Conservation (phyloP, 2,888 invertebrate species). For the Papilio demoleus region DNA sequence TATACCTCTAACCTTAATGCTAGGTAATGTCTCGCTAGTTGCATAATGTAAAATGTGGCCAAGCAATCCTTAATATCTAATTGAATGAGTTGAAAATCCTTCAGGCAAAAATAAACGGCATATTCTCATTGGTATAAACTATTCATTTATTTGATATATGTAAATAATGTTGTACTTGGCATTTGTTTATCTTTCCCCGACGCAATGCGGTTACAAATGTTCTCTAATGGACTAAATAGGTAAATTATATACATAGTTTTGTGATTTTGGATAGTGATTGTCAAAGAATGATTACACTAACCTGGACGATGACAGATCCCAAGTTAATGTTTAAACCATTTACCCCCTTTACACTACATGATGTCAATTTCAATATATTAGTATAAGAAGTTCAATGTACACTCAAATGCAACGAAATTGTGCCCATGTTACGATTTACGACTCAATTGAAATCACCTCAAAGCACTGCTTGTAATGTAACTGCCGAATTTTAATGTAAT, state of each 20-base stretch:
- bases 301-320: constrained; percentile 15
- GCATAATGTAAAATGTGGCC: too few relatives aligned
- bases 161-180: too few relatives aligned
- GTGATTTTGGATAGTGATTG: constrained; percentile 63
- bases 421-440: background rate
- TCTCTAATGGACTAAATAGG: constrained; percentile 42
- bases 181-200: too few relatives aligned
- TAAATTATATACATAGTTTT: constrained; percentile 50
- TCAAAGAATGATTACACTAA: constrained; percentile 35
- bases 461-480: background rate
- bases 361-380: background rate
- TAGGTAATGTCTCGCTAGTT: too few relatives aligned
- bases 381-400: background rate
- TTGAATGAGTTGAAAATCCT: too few relatives aligned
- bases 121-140: too few relatives aligned
- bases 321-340: background rate
- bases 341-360: background rate
- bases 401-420: background rate
- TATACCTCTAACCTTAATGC: too few relatives aligned
- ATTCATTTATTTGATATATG: too few relatives aligned
- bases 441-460: too few relatives aligned
- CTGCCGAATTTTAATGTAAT: background rate
- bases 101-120: too few relatives aligned
- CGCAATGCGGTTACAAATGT: constrained; percentile 43
- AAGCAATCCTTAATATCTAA: too few relatives aligned